Percentiles rank a stretch among this genome's conserved stretches.
Conservation (phyloP, 1,140 invertebrate genomes). For the Homalodisca vitripennis region DNA sequence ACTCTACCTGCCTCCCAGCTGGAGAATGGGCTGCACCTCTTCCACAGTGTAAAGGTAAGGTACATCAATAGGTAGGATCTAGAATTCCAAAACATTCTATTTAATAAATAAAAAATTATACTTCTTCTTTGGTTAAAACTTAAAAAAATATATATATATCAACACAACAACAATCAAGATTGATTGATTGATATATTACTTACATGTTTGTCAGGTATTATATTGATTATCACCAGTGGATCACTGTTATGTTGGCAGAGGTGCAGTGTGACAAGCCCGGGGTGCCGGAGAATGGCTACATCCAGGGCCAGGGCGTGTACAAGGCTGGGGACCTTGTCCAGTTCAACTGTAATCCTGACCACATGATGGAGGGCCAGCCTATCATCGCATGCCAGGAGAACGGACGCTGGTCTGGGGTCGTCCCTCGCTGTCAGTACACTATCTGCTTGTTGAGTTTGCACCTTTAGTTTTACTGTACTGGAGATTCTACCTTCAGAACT, state of each 20-base stretch:
- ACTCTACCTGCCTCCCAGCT: conserved; percentile 71
- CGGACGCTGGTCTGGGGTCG: conserved; percentile 78
- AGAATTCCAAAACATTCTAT: neutral
- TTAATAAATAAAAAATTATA: no score
- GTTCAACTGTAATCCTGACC: conserved; percentile 83
- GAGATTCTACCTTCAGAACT: no score
- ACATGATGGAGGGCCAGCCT: conserved; percentile 82
- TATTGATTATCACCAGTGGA: neutral
- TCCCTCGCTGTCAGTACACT: conserved; percentile 73
- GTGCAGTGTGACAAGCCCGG: conserved; percentile 71
- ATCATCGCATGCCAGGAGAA: conserved; percentile 86
- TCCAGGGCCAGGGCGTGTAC: conserved; percentile 65
- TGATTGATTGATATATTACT: no score
- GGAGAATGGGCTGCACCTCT: conserved; percentile 77
- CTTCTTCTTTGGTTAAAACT: no score
- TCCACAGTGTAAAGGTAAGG: conserved; percentile 68
- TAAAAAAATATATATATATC: no score
- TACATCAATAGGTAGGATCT: neutral
- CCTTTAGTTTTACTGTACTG: no score
- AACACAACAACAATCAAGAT: no score
- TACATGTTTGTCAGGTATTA: no score
- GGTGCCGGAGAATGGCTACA: conserved; percentile 71
- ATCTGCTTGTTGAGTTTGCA: no score
- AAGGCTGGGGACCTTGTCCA: conserved; percentile 80
- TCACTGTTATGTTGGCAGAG: conserved; percentile 59